Conservation (phyloP, 2,888 invertebrate species). For the Baccha elongata region DNA sequence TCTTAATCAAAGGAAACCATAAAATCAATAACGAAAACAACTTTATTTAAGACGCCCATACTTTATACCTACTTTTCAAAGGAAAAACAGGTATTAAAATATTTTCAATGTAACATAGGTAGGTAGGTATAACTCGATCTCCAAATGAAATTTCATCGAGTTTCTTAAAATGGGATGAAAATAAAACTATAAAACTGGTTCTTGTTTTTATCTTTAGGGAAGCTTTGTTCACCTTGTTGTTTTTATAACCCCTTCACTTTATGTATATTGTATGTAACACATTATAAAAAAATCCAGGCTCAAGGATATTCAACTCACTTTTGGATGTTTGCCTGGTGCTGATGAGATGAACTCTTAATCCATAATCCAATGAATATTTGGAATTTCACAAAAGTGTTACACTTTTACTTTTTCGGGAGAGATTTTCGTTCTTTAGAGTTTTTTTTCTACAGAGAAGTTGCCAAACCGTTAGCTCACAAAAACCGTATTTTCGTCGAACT, state of each 20-base stretch:
- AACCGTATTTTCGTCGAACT: background rate
- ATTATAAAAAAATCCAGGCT: conserved; percentile 8
- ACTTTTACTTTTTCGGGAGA: background rate
- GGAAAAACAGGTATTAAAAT: conserved; percentile 21
- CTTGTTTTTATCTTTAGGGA: conserved; percentile 26
- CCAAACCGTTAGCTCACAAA: too few species aligned
- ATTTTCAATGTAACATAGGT: conserved; percentile 37
- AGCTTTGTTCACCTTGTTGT: conserved; percentile 1
- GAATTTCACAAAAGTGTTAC: background rate
- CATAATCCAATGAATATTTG: conserved; percentile 52
- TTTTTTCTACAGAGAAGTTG: too few species aligned
- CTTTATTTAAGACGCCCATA: background rate
- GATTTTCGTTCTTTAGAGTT: too few species aligned
- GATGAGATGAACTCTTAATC: conserved; percentile 44
- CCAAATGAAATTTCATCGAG: conserved; percentile 6
- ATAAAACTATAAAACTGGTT: conserved; percentile 62
- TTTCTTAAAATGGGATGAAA: conserved; percentile 37
- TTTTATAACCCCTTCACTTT: conserved; percentile 9
- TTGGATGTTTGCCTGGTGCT: conserved; percentile 1
- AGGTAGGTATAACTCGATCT: conserved; percentile 33
- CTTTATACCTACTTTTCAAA: background rate
- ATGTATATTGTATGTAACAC: background rate
- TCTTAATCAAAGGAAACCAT: background rate
- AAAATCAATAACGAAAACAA: background rate
- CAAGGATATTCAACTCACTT: conserved; percentile 57